A percentile compares a stretch with the other conserved stretches of the same genome.
Conservation (phyloP, 1,140 invertebrate genomes). For the Drosophila parabipectinata region DNA sequence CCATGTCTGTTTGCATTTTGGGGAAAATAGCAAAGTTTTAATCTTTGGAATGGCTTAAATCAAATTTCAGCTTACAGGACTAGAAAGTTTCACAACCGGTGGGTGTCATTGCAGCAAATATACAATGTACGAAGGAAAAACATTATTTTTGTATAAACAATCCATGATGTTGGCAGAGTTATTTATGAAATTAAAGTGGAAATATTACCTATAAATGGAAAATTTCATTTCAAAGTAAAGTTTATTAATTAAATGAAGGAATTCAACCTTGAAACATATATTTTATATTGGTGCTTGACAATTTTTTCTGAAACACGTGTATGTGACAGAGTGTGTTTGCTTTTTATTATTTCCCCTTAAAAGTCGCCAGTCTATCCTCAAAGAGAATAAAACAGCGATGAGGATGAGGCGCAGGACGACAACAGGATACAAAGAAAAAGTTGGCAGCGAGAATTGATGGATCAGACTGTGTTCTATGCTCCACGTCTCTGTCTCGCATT, state of each 20-base stretch:
- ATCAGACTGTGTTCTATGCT: not conserved
- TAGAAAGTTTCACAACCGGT: conserved; percentile 19
- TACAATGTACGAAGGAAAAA: conserved; percentile 2
- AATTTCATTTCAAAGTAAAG: too few relatives aligned
- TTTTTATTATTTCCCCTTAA: not conserved
- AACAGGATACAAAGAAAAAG: conserved; percentile 26
- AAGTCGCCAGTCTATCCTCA: conserved; percentile 3
- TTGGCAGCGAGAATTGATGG: conserved; percentile 33
- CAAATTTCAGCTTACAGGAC: conserved; percentile 16
- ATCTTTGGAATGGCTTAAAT: conserved; percentile 41
- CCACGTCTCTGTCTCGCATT: conserved; percentile 30
- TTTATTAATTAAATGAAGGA: not conserved
- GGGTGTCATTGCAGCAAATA: conserved; percentile 26
- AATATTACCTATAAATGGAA: not conserved
- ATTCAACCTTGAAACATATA: not conserved
- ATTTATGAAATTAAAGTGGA: not conserved
- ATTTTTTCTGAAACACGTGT: too few relatives aligned
- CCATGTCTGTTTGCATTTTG: not conserved
- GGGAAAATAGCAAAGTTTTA: conserved; percentile 23
- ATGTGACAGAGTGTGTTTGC: not conserved
- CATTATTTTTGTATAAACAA: conserved; percentile 1
- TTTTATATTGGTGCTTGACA: not conserved
- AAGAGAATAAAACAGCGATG: conserved; percentile 1
- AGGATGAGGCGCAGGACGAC: not conserved
- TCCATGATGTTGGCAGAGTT: not conserved